phyloP scores from a whole-genome alignment of 2,888 invertebrate species.

The Atrina japonica region DNA sequence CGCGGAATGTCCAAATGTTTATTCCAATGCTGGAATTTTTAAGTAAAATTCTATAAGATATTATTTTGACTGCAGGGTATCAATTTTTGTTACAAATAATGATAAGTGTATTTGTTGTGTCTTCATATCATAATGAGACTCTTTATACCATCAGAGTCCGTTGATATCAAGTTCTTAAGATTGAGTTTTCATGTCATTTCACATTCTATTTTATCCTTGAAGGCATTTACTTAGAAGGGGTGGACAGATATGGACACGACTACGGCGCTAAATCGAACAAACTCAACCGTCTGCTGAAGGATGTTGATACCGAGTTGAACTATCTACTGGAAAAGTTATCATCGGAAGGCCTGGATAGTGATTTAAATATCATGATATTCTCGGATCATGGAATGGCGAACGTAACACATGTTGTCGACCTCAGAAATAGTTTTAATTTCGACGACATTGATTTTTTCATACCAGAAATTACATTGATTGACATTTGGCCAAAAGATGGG shows the following conservation, averaged over 20 bases:
- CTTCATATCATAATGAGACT: too few species aligned
- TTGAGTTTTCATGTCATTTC: too few species aligned
- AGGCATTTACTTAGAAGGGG: conserved; percentile 60
- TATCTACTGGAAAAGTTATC: conserved; percentile 43
- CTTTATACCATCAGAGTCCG: too few species aligned
- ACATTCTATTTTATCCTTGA: background rate
- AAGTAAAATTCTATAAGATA: too few species aligned
- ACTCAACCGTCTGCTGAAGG: conserved; percentile 41
- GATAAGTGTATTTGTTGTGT: too few species aligned
- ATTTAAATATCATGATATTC: conserved; percentile 58
- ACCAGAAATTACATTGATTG: conserved; percentile 19
- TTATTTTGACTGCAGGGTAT: too few species aligned
- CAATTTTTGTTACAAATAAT: too few species aligned
- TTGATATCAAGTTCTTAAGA: too few species aligned
- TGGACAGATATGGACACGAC: conserved; percentile 54
- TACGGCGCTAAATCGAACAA: conserved; percentile 53
- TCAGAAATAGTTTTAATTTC: conserved; percentile 49
- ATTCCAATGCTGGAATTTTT: too few species aligned
- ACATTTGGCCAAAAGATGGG: conserved; percentile 5
- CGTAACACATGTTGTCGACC: conserved; percentile 47
- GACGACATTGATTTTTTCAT: conserved; percentile 44
- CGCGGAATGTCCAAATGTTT: too few species aligned
- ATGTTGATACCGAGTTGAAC: conserved; percentile 46
- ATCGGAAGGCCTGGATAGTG: conserved; percentile 30
- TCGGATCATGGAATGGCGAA: conserved; percentile 69